These are phyloP conservation scores for Linyphia triangularis DNA, from an alignment of 2,888 invertebrate genomes.

Conservation along the genomic window DNA sequence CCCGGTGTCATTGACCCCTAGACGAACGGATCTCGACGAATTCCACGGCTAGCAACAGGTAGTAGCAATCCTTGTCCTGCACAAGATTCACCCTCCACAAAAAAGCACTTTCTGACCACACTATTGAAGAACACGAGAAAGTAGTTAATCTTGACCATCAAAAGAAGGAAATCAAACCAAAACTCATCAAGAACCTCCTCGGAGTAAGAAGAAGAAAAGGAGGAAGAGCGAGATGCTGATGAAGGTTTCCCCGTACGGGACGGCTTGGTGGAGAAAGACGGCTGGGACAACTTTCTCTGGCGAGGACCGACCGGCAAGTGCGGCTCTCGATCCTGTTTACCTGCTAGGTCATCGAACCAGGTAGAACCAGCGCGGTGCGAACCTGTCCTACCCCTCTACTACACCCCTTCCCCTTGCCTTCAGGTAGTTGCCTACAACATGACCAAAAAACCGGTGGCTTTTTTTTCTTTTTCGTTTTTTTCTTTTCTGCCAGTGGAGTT, in stretches of 20 bases:
- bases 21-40: constrained; percentile 25
- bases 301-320: constrained; percentile 67
- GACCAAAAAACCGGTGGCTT: constrained; percentile 72
- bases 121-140: constrained; percentile 21
- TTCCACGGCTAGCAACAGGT: constrained; percentile 52
- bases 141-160: constrained; percentile 65
- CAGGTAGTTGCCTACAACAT: constrained; percentile 59
- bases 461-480: too few species aligned
- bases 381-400: constrained; percentile 66
- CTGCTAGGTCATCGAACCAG: constrained; percentile 74
- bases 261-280: neutral
- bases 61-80: neutral
- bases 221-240: neutral
- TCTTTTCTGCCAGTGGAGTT: constrained; percentile 30
- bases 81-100: constrained; percentile 4
- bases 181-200: neutral
- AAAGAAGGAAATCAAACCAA: neutral
- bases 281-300: constrained; percentile 68
- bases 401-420: constrained; percentile 49
- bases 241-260: constrained; percentile 19
- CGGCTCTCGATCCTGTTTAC: constrained; percentile 71
- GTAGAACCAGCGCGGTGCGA: constrained; percentile 71
- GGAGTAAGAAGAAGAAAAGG: constrained; percentile 21
- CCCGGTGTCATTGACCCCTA: constrained; percentile 64
- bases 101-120: neutral